These are phyloP conservation scores for Cercocebus atys DNA, from an alignment of 2,113 vertebrate species.

Conservation along the genomic window DNA sequence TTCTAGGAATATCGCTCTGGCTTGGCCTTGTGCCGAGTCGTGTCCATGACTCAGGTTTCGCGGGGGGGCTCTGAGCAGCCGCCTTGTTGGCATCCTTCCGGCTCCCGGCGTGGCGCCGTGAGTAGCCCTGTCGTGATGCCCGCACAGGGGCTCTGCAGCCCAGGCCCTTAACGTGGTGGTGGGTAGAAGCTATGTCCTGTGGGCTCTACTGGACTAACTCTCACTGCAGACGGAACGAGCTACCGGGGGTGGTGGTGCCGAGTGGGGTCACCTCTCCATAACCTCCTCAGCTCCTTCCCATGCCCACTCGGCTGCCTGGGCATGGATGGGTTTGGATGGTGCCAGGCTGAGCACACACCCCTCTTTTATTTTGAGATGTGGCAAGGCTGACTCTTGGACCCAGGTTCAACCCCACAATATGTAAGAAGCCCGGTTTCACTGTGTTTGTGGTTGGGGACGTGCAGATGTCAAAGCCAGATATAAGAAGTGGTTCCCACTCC, in stretches of 20 bases:
- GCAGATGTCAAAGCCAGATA: not conserved
- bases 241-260: not conserved
- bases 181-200: not conserved
- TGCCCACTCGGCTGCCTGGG: not conserved
- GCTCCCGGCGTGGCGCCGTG: not conserved
- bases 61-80: not conserved
- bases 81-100: rapidly evolving
- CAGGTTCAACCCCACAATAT: not conserved
- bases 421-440: slow-evolving; percentile 45
- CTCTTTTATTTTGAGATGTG: not conserved
- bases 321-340: not conserved
- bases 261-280: not conserved
- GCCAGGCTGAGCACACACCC: not conserved
- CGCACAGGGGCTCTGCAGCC: not conserved
- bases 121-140: not conserved
- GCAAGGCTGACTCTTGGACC: not conserved
- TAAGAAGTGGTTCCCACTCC: slow-evolving; percentile 48
- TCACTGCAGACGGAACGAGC: not conserved
- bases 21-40: not conserved
- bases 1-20: slow-evolving; percentile 68
- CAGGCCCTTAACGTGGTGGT: no score
- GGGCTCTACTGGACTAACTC: not conserved
- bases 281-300: not conserved
- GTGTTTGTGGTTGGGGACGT: slow-evolving; percentile 26
- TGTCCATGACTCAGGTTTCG: not conserved